These are phyloP conservation scores for Morpho helenor DNA, from an alignment of 2,888 invertebrate species.

Conservation along the genomic window DNA sequence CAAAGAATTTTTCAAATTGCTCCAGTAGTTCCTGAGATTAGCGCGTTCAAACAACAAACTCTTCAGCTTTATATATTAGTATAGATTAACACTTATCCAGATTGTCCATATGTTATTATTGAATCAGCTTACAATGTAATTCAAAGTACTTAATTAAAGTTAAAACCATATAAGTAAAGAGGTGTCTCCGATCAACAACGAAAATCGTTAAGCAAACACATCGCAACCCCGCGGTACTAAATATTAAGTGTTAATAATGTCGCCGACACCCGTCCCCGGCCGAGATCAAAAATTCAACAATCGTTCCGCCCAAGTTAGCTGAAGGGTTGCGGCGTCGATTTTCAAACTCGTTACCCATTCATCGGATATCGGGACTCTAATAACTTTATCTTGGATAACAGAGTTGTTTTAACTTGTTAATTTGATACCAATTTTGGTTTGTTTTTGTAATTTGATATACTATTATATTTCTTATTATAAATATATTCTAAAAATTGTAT, in stretches of 20 bases:
- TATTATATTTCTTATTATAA: too few relatives aligned
- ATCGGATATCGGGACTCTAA: constrained; percentile 49
- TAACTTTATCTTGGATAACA: constrained; percentile 33
- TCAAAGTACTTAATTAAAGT: not conserved
- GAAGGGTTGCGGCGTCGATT: constrained; percentile 54
- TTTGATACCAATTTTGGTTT: constrained; percentile 6
- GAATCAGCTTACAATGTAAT: too few relatives aligned
- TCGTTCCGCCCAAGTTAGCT: constrained; percentile 53
- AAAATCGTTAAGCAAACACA: constrained; percentile 41
- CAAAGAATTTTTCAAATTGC: too few relatives aligned
- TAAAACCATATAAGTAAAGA: constrained; percentile 1
- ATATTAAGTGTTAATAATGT: constrained; percentile 71
- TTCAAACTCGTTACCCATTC: constrained; percentile 50
- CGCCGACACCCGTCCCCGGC: constrained; percentile 47
- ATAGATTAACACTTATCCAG: too few relatives aligned
- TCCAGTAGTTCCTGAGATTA: too few relatives aligned
- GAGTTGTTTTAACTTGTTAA: constrained; percentile 22
- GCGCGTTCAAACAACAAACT: too few relatives aligned
- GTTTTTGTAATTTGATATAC: not conserved
- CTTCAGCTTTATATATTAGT: too few relatives aligned
- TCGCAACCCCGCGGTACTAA: constrained; percentile 50
- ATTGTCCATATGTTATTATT: too few relatives aligned
- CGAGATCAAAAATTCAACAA: constrained; percentile 66
- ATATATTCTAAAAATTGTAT: too few relatives aligned
- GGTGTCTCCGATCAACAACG: constrained; percentile 29